Evolutionary conservation across 2,797 vertebrate genomes (phyloP).

Genomic region (Eleutherodactylus coqui): DNA sequence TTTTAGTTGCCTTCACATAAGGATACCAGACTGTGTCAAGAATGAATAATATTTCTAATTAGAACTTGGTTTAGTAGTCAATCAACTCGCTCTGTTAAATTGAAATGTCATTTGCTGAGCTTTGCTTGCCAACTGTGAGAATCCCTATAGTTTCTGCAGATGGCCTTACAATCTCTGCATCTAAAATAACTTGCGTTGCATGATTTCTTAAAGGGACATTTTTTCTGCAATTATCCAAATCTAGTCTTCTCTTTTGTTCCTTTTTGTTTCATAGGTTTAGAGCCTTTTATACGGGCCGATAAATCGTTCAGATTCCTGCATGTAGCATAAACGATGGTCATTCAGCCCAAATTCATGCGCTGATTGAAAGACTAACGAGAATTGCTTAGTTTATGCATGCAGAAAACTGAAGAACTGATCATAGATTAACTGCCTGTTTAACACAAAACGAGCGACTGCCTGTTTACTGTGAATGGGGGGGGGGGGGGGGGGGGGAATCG

Average conservation of each 20-base stretch:
- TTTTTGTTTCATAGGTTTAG: too few species aligned
- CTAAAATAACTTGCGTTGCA: slow-evolving; percentile 72
- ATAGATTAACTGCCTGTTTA: too few species aligned
- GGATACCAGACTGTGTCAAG: slow-evolving; percentile 73
- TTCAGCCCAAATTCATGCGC: too few species aligned
- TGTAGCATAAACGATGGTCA: too few species aligned
- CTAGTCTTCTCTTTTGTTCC: slow-evolving; percentile 59
- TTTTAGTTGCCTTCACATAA: slow-evolving; percentile 70
- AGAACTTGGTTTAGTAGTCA: slow-evolving; percentile 76
- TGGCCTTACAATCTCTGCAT: slow-evolving; percentile 76
- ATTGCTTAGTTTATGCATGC: too few species aligned
- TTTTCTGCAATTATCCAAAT: slow-evolving; percentile 65
- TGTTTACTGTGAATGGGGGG: too few species aligned
- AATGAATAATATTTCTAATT: slow-evolving; percentile 76
- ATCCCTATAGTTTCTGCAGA: slow-evolving; percentile 80
- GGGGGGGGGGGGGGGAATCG: too few species aligned
- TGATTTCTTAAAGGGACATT: slow-evolving; percentile 73
- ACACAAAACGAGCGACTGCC: too few species aligned
- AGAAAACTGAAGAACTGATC: too few species aligned
- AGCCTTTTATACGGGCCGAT: too few species aligned
- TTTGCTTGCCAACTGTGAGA: slow-evolving; percentile 76
- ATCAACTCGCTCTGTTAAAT: slow-evolving; percentile 78
- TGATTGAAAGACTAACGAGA: too few species aligned
- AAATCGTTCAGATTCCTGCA: too few species aligned
- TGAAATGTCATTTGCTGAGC: slow-evolving; percentile 84